phyloP scores from a whole-genome alignment of 2,113 vertebrate species.

The Nibea coibor region DNA sequence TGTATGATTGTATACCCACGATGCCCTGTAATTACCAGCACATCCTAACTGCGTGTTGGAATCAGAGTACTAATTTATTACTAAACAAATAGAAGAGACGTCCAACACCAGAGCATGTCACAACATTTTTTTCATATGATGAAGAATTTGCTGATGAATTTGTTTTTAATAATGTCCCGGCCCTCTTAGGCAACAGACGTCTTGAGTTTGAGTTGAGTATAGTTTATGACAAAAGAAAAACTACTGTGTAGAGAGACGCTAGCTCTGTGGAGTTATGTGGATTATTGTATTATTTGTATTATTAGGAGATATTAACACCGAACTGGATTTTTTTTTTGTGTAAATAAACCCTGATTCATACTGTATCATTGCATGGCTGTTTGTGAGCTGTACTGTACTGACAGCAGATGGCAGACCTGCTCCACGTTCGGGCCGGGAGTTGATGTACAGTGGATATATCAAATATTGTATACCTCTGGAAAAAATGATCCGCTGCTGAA shows the following conservation, averaged over 20 bases:
- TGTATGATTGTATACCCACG: neutral
- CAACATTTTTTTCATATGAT: neutral
- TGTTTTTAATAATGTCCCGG: neutral
- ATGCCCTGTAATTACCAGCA: neutral
- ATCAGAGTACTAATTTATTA: neutral
- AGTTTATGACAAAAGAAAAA: neutral
- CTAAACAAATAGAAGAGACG: neutral
- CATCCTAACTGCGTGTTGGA: neutral
- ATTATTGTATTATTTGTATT: neutral
- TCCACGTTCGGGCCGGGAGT: neutral
- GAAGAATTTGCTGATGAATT: slow-evolving; percentile 17
- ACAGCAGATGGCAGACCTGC: slow-evolving; percentile 69
- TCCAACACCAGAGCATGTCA: neutral
- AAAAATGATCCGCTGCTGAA: slow-evolving; percentile 23
- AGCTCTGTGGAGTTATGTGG: neutral
- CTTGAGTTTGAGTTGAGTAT: neutral
- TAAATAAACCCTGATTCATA: slow-evolving; percentile 30
- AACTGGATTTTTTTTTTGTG: neutral
- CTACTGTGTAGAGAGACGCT: slow-evolving; percentile 1
- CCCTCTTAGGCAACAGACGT: neutral
- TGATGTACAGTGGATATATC: neutral
- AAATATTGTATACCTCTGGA: slow-evolving; percentile 18
- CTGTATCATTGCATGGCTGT: neutral
- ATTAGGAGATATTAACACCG: neutral
- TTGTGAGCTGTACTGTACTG: neutral